Evolutionary conservation across 2,113 vertebrate species (phyloP).

Genomic region (Neomonachus schauinslandi): DNA sequence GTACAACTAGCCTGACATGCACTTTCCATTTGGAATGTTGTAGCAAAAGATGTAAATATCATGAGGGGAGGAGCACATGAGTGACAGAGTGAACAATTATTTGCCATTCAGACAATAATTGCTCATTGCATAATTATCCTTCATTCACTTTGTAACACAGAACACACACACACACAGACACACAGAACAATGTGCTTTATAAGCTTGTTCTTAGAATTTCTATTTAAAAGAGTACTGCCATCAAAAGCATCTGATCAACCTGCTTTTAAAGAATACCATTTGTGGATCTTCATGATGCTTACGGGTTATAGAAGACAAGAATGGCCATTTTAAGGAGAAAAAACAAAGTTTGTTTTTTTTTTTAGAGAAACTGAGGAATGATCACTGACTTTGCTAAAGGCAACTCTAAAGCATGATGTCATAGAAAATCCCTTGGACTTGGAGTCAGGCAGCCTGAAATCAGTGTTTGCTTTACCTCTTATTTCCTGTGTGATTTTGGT

Average conservation of each 20-base stretch:
- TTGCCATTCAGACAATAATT: neutral
- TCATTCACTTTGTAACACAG: neutral
- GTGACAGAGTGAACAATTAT: neutral
- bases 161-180: neutral
- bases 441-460: neutral
- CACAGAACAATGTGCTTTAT: neutral
- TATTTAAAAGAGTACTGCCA: neutral
- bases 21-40: conserved; percentile 29
- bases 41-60: neutral
- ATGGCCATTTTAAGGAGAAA: neutral
- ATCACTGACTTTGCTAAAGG: too few species aligned
- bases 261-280: neutral
- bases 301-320: neutral
- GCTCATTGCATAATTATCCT: neutral
- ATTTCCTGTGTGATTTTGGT: conserved; percentile 49
- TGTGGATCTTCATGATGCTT: neutral
- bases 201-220: neutral
- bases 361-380: too few species aligned
- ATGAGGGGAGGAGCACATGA: neutral
- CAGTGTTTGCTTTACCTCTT: conserved; percentile 1
- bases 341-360: neutral
- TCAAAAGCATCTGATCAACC: neutral
- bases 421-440: neutral
- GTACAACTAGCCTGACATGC: neutral
- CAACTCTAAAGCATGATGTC: neutral